Conservation (phyloP, 2,888 invertebrate species). For the Nycteola revayana region DNA sequence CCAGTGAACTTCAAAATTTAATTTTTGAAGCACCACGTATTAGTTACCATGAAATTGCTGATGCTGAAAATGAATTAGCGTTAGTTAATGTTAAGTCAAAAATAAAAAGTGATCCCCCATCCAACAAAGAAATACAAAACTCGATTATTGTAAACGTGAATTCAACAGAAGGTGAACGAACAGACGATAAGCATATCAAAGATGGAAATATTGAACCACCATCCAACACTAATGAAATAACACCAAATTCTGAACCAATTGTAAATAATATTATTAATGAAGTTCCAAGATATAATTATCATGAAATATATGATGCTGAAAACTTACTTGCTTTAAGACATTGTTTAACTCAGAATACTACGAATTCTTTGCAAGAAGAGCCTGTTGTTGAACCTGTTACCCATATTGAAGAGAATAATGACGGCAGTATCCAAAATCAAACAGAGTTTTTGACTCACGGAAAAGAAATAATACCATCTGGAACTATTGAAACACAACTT, state of each 20-base stretch:
- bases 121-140: too few relatives aligned
- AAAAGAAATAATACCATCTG: neutral
- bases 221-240: too few relatives aligned
- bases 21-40: constrained; percentile 6
- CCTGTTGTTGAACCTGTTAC: neutral
- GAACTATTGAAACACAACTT: constrained; percentile 28
- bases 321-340: constrained; percentile 30
- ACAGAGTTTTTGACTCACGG: neutral
- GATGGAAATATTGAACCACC: too few relatives aligned
- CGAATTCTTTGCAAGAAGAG: constrained; percentile 1
- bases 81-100: too few relatives aligned
- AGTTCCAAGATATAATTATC: constrained; percentile 44
- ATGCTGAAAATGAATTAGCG: constrained; percentile 43
- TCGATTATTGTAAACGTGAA: too few relatives aligned
- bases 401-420: neutral
- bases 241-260: too few relatives aligned
- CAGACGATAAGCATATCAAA: too few relatives aligned
- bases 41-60: constrained; percentile 40
- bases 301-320: constrained; percentile 54
- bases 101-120: too few relatives aligned
- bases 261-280: too few relatives aligned
- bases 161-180: too few relatives aligned
- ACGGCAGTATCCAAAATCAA: neutral
- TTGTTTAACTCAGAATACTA: constrained; percentile 7
- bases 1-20: too few relatives aligned